A percentile compares a stretch with the other conserved stretches of the same genome.
These are phyloP conservation scores for Lasius fuliginosus DNA, from an alignment of 2,888 invertebrate genomes.

Conservation along the genomic window DNA sequence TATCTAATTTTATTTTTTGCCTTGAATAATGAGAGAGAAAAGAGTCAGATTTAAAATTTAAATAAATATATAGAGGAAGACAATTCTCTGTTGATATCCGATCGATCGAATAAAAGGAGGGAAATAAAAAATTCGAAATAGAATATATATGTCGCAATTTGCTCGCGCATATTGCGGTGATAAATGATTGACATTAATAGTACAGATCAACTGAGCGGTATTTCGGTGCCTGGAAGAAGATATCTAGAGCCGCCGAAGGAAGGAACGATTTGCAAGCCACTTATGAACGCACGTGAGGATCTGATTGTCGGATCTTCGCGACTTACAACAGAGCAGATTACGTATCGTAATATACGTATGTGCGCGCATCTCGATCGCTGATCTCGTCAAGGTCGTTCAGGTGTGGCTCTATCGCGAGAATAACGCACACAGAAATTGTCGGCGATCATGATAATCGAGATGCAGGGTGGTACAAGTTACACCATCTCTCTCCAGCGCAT, in stretches of 20 bases:
- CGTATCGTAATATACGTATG: slow-evolving; percentile 51
- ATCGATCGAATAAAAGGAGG: background rate
- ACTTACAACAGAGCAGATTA: slow-evolving; percentile 43
- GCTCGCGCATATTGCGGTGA: background rate
- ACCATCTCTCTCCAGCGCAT: background rate
- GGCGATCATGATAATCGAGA: slow-evolving; percentile 50
- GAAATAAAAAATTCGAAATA: background rate
- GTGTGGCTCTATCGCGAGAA: slow-evolving; percentile 46
- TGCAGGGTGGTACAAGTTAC: slow-evolving; percentile 42
- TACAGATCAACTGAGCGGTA: slow-evolving; percentile 28
- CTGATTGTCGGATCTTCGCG: slow-evolving; percentile 50
- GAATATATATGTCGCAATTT: slow-evolving; percentile 6
- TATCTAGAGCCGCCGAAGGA: slow-evolving; percentile 25
- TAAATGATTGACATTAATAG: slow-evolving; percentile 25
- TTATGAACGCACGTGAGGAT: slow-evolving; percentile 61
- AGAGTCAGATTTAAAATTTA: background rate
- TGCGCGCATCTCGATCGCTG: slow-evolving; percentile 52
- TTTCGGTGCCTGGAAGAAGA: slow-evolving; percentile 54
- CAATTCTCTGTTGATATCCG: background rate
- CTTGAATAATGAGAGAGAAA: background rate
- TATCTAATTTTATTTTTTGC: background rate
- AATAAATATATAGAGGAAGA: background rate
- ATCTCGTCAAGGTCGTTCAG: slow-evolving; percentile 58
- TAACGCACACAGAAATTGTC: slow-evolving; percentile 35
- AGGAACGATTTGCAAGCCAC: slow-evolving; percentile 59